A percentile compares a stretch with the other conserved stretches of the same genome.
Conservation (phyloP, 2,113 vertebrate species). For the Martes martes region DNA sequence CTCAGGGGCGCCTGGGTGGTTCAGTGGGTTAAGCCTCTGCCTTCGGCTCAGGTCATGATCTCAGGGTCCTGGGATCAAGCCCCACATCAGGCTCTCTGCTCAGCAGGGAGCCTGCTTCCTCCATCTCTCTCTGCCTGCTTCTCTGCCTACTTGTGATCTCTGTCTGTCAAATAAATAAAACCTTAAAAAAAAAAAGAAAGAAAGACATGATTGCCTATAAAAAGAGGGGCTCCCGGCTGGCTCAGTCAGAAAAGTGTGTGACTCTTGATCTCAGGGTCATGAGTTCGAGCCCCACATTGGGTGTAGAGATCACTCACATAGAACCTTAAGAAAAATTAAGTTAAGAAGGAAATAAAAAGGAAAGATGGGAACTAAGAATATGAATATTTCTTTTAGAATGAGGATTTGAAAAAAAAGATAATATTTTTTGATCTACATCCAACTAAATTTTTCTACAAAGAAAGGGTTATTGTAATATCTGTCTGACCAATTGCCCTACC, state of each 20-base stretch:
- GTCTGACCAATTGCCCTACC: not conserved
- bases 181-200: not conserved
- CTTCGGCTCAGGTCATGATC: too few relatives aligned
- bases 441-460: conserved; percentile 18
- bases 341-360: not conserved
- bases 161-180: too few relatives aligned
- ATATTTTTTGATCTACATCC: not conserved
- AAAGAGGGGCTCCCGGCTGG: not conserved
- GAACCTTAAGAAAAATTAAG: not conserved
- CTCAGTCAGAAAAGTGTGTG: not conserved
- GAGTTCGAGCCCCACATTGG: not conserved
- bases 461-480: not conserved
- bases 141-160: too few relatives aligned
- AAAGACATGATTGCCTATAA: not conserved
- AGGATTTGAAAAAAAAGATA: not conserved
- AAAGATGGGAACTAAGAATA: not conserved
- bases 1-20: too few relatives aligned
- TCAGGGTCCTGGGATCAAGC: too few relatives aligned
- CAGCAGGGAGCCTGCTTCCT: too few relatives aligned
- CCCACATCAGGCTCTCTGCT: too few relatives aligned
- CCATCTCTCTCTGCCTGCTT: too few relatives aligned
- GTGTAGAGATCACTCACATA: not conserved
- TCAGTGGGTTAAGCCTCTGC: too few relatives aligned
- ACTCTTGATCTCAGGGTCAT: not conserved
- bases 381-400: not conserved